A percentile compares a stretch with the other conserved stretches of the same genome.
phyloP scores from a whole-genome alignment of 2,888 invertebrate genomes.

The Furcula furcula region DNA sequence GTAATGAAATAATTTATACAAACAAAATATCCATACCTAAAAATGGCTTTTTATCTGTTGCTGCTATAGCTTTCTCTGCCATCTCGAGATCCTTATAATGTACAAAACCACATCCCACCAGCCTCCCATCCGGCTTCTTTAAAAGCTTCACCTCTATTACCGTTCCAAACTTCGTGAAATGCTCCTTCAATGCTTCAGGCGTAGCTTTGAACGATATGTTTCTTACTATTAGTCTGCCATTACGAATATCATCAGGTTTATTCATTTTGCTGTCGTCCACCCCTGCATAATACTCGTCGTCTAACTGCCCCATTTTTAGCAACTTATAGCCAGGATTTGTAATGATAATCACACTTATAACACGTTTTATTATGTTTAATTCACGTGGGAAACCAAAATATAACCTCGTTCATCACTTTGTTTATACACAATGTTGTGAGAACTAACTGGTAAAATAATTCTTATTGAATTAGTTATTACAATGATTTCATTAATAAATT shows the following conservation, averaged over 20 bases:
- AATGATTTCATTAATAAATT: no score
- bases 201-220: constrained; percentile 89
- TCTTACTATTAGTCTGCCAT: constrained; percentile 84
- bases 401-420: constrained; percentile 33
- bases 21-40: no score
- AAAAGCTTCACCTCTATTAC: constrained; percentile 88
- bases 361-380: constrained; percentile 5
- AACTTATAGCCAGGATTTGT: constrained; percentile 3
- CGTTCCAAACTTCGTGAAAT: constrained; percentile 88
- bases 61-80: constrained; percentile 89
- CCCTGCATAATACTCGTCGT: constrained; percentile 32
- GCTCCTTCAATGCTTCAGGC: constrained; percentile 84
- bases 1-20: no score
- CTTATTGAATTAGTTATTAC: no score
- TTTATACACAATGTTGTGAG: neutral
- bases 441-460: no score
- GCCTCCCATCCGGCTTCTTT: constrained; percentile 87
- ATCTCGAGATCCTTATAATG: constrained; percentile 75
- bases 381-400: constrained; percentile 43
- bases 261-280: constrained; percentile 46
- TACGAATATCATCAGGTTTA: constrained; percentile 43
- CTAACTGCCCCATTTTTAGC: constrained; percentile 38
- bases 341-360: neutral
- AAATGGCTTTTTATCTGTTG: constrained; percentile 85
- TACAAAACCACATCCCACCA: constrained; percentile 94